These are phyloP conservation scores for Ammodytes marinus DNA, from an alignment of 2,113 vertebrate species.

Conservation along the genomic window DNA sequence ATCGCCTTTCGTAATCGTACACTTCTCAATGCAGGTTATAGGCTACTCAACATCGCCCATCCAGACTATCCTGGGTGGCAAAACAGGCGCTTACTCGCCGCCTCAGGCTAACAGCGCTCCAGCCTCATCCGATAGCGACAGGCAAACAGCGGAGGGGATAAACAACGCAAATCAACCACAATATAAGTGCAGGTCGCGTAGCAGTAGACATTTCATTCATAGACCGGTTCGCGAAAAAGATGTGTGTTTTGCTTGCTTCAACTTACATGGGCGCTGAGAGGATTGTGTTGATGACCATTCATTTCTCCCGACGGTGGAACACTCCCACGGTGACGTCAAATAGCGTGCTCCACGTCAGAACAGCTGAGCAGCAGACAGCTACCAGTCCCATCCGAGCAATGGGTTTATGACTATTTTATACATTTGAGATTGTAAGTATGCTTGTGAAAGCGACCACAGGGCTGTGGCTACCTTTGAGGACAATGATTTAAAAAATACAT, in stretches of 20 bases:
- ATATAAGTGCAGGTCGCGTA: background rate
- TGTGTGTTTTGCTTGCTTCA: slow-evolving; percentile 44
- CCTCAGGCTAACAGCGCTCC: slow-evolving; percentile 40
- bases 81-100: slow-evolving; percentile 65
- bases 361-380: slow-evolving; percentile 46
- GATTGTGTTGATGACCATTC: slow-evolving; percentile 86
- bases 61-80: slow-evolving; percentile 13
- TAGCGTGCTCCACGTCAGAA: slow-evolving; percentile 76
- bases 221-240: slow-evolving; percentile 14
- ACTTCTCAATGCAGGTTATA: slow-evolving; percentile 17
- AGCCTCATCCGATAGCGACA: slow-evolving; percentile 63
- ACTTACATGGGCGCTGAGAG: slow-evolving; percentile 86
- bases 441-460: background rate
- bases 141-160: slow-evolving; percentile 36
- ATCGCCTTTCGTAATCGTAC: background rate
- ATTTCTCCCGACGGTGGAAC: slow-evolving; percentile 81
- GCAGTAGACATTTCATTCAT: slow-evolving; percentile 43
- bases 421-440: no score
- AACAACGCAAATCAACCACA: background rate
- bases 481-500: background rate
- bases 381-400: slow-evolving; percentile 2
- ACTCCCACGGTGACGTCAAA: slow-evolving; percentile 87
- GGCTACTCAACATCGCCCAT: slow-evolving; percentile 35
- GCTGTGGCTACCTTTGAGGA: background rate
- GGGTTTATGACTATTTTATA: background rate